Percentiles rank a stretch among this genome's conserved stretches.
phyloP scores from a whole-genome alignment of 2,113 vertebrate species.

The Zosterops pallidus region DNA sequence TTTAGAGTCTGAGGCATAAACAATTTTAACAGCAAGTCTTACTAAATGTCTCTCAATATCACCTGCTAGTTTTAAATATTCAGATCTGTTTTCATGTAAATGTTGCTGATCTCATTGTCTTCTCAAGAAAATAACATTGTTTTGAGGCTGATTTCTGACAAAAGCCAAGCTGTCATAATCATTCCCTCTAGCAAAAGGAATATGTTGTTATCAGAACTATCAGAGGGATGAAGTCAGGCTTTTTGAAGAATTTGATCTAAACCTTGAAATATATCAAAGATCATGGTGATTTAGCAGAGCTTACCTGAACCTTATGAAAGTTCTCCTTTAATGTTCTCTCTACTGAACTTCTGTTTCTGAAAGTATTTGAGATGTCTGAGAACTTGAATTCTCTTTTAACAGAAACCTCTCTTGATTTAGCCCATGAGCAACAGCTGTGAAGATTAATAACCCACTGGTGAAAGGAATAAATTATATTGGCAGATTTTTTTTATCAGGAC shows the following conservation, averaged over 20 bases:
- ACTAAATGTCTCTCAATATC: background rate
- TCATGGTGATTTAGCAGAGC: background rate
- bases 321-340: background rate
- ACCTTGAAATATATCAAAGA: background rate
- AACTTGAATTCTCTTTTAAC: background rate
- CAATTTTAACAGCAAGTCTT: background rate
- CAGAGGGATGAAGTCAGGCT: background rate
- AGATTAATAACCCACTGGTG: background rate
- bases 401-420: background rate
- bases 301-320: background rate
- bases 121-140: background rate
- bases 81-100: background rate
- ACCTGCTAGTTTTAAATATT: background rate
- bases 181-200: background rate
- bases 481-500: background rate
- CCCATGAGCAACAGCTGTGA: background rate
- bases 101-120: background rate
- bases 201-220: background rate
- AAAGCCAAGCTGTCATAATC: background rate
- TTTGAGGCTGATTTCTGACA: background rate
- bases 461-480: conserved; percentile 16
- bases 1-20: background rate
- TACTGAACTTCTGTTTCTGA: conserved; percentile 5
- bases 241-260: background rate
- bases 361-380: background rate